These are phyloP conservation scores for Lipotes vexillifer DNA, from an alignment of 2,113 vertebrate genomes.

Conservation along the genomic window DNA sequence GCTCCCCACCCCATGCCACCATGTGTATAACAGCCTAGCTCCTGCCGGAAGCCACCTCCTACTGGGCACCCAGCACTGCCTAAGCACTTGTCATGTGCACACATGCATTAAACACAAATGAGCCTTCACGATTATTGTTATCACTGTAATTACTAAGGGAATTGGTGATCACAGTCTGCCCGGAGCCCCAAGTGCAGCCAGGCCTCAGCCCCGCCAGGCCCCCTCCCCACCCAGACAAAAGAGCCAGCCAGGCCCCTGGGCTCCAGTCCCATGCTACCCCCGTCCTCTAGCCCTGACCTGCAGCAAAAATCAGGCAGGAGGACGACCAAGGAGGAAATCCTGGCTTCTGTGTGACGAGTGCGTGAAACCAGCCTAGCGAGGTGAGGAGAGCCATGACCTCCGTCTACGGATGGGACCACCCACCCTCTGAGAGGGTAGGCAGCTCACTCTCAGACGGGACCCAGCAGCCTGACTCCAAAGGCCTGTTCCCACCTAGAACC, in stretches of 20 bases:
- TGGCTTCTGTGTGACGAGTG: background rate
- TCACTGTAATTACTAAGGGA: background rate
- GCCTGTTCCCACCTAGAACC: background rate
- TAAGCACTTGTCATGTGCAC: background rate
- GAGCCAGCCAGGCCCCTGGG: background rate
- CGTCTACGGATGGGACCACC: fast-evolving
- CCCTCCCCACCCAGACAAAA: fast-evolving
- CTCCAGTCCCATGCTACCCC: background rate
- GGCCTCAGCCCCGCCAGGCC: background rate
- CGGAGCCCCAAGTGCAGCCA: background rate
- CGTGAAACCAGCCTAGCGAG: background rate
- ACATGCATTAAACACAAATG: background rate
- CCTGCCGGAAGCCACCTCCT: background rate
- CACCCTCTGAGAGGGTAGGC: fast-evolving
- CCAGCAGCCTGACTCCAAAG: background rate
- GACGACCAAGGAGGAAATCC: background rate
- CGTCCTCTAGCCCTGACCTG: background rate
- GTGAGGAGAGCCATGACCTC: fast-evolving
- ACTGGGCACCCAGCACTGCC: too few species aligned
- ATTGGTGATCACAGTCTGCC: background rate
- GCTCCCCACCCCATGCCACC: background rate
- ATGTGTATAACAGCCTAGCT: background rate
- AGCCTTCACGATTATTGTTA: background rate
- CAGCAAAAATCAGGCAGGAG: background rate
- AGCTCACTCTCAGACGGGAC: fast-evolving